phyloP scores from a whole-genome alignment of 1,140 invertebrate genomes.

The Drosophila elegans region DNA sequence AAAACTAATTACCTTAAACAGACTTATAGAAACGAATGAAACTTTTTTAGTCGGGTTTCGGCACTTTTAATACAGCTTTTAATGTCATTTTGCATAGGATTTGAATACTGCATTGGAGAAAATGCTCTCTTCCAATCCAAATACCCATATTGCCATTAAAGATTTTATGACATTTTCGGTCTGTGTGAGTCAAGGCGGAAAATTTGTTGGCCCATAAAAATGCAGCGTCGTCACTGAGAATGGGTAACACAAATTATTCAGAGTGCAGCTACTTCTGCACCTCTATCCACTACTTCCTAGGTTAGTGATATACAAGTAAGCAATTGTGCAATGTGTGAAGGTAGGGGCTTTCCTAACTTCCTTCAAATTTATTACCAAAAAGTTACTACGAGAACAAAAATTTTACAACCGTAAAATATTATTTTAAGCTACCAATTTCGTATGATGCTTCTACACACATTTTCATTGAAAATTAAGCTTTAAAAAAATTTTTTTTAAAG shows the following conservation, averaged over 20 bases:
- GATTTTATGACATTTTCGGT: conserved; percentile 48
- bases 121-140: conserved; percentile 4
- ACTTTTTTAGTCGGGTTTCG: conserved; percentile 18
- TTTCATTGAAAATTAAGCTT: too few relatives aligned
- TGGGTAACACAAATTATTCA: conserved; percentile 32
- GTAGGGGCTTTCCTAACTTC: neutral
- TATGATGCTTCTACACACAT: neutral
- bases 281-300: neutral
- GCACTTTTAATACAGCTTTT: conserved; percentile 50
- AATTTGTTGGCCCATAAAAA: conserved; percentile 37
- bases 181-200: conserved; percentile 21
- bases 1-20: conserved; percentile 58
- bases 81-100: conserved; percentile 70
- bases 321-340: neutral
- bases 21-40: conserved; percentile 3
- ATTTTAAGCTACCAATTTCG: neutral
- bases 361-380: neutral
- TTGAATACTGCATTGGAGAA: conserved; percentile 61
- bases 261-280: conserved; percentile 6
- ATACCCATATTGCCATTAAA: neutral
- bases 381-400: neutral
- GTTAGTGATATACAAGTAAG: neutral
- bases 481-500: too few relatives aligned
- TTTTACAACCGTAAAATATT: neutral
- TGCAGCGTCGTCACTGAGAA: conserved; percentile 2